Percentiles rank a stretch among this genome's conserved stretches.
Conservation (phyloP, 2,113 vertebrate genomes). For the Cephalopterus ornatus region DNA sequence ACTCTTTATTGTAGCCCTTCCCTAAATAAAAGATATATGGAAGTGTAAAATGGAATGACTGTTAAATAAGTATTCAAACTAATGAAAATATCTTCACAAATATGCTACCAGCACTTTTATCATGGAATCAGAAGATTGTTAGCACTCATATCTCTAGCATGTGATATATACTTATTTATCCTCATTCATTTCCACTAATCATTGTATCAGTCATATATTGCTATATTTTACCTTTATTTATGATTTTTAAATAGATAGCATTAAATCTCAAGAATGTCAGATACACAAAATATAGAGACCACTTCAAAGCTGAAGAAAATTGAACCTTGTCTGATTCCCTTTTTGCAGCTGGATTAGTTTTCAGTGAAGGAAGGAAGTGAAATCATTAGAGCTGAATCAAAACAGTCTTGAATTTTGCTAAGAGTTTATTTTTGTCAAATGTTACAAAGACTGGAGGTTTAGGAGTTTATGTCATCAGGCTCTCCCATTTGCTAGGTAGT, state of each 20-base stretch:
- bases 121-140: not conserved
- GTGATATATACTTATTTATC: not conserved
- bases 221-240: not conserved
- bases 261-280: not conserved
- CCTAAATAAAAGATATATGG: not conserved
- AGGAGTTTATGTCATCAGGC: not conserved
- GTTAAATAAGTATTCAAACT: not conserved
- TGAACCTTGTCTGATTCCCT: not conserved
- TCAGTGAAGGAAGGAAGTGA: not conserved
- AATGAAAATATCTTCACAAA: not conserved
- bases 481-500: not conserved
- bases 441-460: not conserved
- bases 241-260: not conserved
- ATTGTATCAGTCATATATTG: not conserved
- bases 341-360: not conserved
- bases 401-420: not conserved
- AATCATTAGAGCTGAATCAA: not conserved
- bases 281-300: not conserved
- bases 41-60: not conserved
- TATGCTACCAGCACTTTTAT: not conserved
- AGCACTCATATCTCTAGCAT: rapidly evolving
- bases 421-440: not conserved
- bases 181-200: not conserved
- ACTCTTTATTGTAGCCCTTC: not conserved
- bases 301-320: not conserved